A percentile compares a stretch with the other conserved stretches of the same genome.
Conservation (phyloP, 2,113 vertebrate species). For the Perca flavescens region DNA sequence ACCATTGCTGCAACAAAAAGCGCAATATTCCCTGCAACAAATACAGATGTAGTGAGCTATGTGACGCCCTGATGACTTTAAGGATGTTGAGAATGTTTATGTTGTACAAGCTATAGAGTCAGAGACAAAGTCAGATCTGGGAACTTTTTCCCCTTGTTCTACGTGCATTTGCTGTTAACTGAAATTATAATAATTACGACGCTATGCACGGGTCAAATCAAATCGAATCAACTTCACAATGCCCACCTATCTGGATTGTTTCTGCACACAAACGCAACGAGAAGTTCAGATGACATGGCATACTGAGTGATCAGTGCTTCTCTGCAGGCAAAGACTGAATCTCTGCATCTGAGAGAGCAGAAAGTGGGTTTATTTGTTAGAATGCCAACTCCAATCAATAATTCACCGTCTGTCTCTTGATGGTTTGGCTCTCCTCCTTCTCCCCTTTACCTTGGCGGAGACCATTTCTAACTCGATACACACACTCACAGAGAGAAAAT, state of each 20-base stretch:
- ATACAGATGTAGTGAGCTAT: too few relatives aligned
- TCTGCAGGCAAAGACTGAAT: neutral
- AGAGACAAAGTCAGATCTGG: neutral
- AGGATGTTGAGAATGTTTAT: neutral
- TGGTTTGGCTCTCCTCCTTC: neutral
- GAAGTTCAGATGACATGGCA: too few relatives aligned
- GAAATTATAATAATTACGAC: neutral
- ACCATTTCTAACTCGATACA: too few relatives aligned
- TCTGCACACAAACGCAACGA: too few relatives aligned
- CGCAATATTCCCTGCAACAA: neutral
- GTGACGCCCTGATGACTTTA: too few relatives aligned
- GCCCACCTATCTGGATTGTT: neutral
- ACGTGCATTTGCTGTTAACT: neutral
- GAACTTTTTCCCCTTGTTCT: too few relatives aligned
- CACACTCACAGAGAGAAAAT: too few relatives aligned
- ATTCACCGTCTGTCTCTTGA: neutral
- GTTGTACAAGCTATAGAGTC: neutral
- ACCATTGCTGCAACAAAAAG: neutral
- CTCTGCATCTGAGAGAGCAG: conserved; percentile 12
- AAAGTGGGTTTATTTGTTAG: conserved; percentile 18
- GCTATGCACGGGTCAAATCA: neutral
- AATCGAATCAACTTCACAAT: neutral
- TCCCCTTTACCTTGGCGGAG: neutral
- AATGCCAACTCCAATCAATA: too few relatives aligned
- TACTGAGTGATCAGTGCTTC: too few relatives aligned